Conservation (phyloP, 2,888 invertebrate species). For the Aporophyla nigra region DNA sequence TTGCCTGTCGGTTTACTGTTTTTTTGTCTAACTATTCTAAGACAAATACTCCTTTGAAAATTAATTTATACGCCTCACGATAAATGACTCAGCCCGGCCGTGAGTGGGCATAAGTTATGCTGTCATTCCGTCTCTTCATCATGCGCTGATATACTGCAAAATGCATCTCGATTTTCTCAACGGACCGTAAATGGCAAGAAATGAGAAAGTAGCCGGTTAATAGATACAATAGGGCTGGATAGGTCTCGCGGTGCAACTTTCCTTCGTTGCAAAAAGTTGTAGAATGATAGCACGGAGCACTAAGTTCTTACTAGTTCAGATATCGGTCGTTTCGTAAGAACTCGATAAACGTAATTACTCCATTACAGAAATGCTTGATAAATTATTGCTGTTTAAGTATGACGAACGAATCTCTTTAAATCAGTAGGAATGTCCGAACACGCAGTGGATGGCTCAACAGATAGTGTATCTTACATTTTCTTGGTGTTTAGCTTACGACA, state of each 20-base stretch:
- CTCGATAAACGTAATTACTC: conserved; percentile 80
- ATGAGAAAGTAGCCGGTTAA: conserved; percentile 89
- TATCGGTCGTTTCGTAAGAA: conserved; percentile 84
- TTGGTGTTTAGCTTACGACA: conserved; percentile 83
- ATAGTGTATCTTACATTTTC: conserved; percentile 75
- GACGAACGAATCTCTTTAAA: conserved; percentile 74
- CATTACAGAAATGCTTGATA: conserved; percentile 78
- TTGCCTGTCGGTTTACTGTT: conserved; percentile 50
- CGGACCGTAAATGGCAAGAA: conserved; percentile 88
- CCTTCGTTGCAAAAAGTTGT: conserved; percentile 85
- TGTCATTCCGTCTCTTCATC: conserved; percentile 78
- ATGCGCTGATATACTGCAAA: conserved; percentile 78
- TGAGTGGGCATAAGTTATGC: conserved; percentile 73
- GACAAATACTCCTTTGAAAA: conserved; percentile 54
- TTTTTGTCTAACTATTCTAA: conserved; percentile 42
- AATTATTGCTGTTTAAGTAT: conserved; percentile 72
- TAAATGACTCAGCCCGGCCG: conserved; percentile 67
- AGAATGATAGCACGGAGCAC: conserved; percentile 80
- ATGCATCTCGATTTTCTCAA: conserved; percentile 88
- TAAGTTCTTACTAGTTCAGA: conserved; percentile 77
- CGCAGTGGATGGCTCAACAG: conserved; percentile 73
- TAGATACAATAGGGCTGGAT: conserved; percentile 90
- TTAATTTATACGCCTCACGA: conserved; percentile 53
- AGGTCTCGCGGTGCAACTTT: conserved; percentile 86
- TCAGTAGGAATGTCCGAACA: conserved; percentile 74